These are phyloP conservation scores for Synodontis membranacea DNA, from an alignment of 2,113 vertebrate genomes.

Conservation along the genomic window DNA sequence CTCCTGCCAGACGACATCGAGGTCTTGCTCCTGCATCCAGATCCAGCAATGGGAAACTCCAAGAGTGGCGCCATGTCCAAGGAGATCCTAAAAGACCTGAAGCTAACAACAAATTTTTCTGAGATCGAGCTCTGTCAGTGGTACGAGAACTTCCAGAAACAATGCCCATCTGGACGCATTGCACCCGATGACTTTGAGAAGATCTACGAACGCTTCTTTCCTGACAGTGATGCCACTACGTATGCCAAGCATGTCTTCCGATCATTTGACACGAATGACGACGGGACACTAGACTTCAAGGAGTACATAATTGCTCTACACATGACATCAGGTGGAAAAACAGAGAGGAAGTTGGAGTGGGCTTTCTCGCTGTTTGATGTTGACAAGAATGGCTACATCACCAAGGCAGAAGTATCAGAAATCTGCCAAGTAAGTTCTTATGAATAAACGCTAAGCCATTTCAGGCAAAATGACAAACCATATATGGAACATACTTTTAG, in stretches of 20 bases:
- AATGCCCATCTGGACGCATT: slow-evolving; percentile 86
- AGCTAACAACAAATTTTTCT: slow-evolving; percentile 80
- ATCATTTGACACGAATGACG: slow-evolving; percentile 90
- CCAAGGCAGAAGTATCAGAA: slow-evolving; percentile 86
- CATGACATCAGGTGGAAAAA: slow-evolving; percentile 83
- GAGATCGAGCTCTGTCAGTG: slow-evolving; percentile 84
- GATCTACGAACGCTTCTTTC: slow-evolving; percentile 90
- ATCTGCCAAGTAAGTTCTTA: slow-evolving; percentile 80
- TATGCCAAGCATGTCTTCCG: slow-evolving; percentile 92
- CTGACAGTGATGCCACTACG: slow-evolving; percentile 82
- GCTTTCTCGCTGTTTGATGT: slow-evolving; percentile 93
- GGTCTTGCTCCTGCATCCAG: neutral
- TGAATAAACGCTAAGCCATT: neutral
- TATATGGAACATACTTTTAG: neutral
- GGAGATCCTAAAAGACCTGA: slow-evolving; percentile 89
- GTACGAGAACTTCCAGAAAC: slow-evolving; percentile 88
- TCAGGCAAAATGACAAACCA: neutral
- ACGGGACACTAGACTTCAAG: slow-evolving; percentile 89
- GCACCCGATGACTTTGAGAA: slow-evolving; percentile 81
- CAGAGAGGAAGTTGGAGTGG: slow-evolving; percentile 88
- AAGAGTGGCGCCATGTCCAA: slow-evolving; percentile 86
- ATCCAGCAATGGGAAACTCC: slow-evolving; percentile 81
- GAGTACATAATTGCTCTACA: slow-evolving; percentile 94
- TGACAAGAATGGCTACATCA: slow-evolving; percentile 89
- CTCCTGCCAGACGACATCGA: neutral